These are phyloP conservation scores for Martes martes DNA, from an alignment of 2,113 vertebrate species.

Conservation along the genomic window DNA sequence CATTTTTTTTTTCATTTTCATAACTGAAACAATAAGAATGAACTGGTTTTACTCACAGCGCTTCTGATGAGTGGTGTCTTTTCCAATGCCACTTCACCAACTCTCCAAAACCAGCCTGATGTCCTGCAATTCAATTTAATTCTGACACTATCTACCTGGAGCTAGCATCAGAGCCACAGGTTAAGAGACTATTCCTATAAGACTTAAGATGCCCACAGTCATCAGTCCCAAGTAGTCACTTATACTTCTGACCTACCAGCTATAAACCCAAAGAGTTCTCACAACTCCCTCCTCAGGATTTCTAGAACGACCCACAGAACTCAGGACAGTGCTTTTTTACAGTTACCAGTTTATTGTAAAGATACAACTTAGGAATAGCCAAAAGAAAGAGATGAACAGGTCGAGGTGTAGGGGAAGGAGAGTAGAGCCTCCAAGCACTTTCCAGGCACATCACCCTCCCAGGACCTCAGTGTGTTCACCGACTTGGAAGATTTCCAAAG, in stretches of 20 bases:
- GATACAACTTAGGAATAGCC: background rate
- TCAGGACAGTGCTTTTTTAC: background rate
- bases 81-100: background rate
- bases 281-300: background rate
- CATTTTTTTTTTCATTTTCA: background rate
- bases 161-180: background rate
- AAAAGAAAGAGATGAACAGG: background rate
- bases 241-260: background rate
- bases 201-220: background rate
- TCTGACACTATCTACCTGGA: background rate
- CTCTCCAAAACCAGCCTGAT: background rate
- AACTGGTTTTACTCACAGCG: background rate
- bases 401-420: too few species aligned
- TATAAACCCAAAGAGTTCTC: background rate
- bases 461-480: background rate
- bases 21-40: background rate
- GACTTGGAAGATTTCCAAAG: background rate
- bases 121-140: background rate
- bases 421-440: rapidly evolving
- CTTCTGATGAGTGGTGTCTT: background rate
- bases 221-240: background rate
- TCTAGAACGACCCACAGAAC: background rate
- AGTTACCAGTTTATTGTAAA: background rate
- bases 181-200: background rate
- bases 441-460: rapidly evolving